Conservation (phyloP, 2,888 invertebrate species). For the Scrobipalpa atriplicella region DNA sequence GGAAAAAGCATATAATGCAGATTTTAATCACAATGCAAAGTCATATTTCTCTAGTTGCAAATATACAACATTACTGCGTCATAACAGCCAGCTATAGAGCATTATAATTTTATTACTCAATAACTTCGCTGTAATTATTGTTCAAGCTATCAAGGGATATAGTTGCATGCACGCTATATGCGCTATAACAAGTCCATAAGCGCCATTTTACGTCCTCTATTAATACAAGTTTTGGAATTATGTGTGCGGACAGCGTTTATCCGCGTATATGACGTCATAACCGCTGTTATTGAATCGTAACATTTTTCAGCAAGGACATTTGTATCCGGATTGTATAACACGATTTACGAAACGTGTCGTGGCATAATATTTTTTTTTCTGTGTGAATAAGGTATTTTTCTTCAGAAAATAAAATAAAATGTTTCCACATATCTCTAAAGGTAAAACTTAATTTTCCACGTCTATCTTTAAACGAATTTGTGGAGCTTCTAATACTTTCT, state of each 20-base stretch:
- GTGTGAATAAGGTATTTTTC: too few species aligned
- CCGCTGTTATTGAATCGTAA: background rate
- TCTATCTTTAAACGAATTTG: too few species aligned
- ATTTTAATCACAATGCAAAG: background rate
- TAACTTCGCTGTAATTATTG: background rate
- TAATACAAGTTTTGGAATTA: slow-evolving; percentile 24
- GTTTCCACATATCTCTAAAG: too few species aligned
- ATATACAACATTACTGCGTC: background rate
- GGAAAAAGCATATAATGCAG: background rate
- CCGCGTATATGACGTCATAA: background rate
- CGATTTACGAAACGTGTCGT: too few species aligned
- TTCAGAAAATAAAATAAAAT: too few species aligned
- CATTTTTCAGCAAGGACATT: background rate
- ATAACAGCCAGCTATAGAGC: background rate
- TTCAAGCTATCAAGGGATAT: background rate
- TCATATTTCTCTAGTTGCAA: background rate
- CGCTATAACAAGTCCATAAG: background rate
- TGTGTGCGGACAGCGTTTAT: background rate
- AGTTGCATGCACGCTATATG: slow-evolving; percentile 2
- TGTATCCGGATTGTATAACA: background rate
- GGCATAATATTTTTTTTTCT: too few species aligned
- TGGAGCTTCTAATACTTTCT: too few species aligned
- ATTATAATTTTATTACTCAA: slow-evolving; percentile 15
- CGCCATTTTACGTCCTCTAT: slow-evolving; percentile 22
- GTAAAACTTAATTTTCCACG: too few species aligned